phyloP scores from a whole-genome alignment of 2,888 invertebrate species.

The Yponomeuta malinellus region DNA sequence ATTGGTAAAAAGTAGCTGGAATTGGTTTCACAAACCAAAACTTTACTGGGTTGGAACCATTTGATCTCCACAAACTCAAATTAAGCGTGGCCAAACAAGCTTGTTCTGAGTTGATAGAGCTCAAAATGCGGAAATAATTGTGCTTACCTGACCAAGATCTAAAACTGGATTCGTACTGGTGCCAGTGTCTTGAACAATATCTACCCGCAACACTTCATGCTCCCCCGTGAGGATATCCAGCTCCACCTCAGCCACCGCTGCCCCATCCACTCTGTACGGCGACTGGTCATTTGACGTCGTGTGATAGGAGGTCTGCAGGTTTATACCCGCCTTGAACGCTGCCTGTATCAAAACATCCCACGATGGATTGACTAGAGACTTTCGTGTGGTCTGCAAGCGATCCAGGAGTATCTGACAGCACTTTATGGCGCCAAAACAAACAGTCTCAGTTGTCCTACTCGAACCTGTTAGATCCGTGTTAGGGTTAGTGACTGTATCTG shows the following conservation, averaged over 20 bases:
- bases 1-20: no score
- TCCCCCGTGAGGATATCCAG: slow-evolving; percentile 80
- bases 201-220: slow-evolving; percentile 66
- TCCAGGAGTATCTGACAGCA: slow-evolving; percentile 51
- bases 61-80: no score
- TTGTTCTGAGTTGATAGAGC: no score
- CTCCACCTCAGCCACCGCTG: slow-evolving; percentile 75
- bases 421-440: slow-evolving; percentile 51
- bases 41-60: no score
- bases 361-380: slow-evolving; percentile 35
- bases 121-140: no score
- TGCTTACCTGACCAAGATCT: slow-evolving; percentile 71
- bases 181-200: slow-evolving; percentile 76
- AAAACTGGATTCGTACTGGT: slow-evolving; percentile 72
- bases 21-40: no score
- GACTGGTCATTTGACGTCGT: slow-evolving; percentile 30
- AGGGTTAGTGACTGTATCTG: slow-evolving; percentile 76
- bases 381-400: slow-evolving; percentile 43
- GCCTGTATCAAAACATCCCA: slow-evolving; percentile 39
- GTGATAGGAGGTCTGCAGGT: slow-evolving; percentile 35
- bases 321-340: slow-evolving; percentile 30
- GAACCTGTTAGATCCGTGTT: slow-evolving; percentile 81
- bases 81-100: no score
- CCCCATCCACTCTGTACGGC: slow-evolving; percentile 67
- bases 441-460: slow-evolving; percentile 53